Base-by-base conservation (phyloP, 2,888 invertebrate species). In the Myopa tessellatipennis region DNA sequence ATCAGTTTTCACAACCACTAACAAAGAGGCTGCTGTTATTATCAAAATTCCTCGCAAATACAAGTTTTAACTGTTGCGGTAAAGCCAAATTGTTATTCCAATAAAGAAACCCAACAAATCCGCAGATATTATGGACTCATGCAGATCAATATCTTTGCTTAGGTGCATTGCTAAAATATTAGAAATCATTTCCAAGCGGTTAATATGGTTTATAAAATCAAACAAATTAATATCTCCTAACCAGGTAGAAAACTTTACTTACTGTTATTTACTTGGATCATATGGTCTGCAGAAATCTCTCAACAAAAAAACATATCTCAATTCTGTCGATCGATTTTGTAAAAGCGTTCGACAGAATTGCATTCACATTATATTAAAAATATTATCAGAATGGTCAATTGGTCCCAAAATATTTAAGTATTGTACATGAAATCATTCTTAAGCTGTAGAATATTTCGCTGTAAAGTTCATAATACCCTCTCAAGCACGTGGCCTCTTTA, bases 121-220 rank as follows among this genome's bases (percentile, higher is more conserved):
- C 5, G 40, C 36, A 34, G 73, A 50, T 3, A 4, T 45, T 4
- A 16, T 76, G 0, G 26, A 55, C 4, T 71, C 76, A 3, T 76
- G 76, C 36, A 68, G 74, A 12, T 78, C 78, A 12, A 79, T 79
- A n/a, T 80, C 80, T 3, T 55, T 79, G 0, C 60, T 73, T 8
- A 26, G 50, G 1, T 79, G 79, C 38, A 14, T 76, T 12, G 63
- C 67, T 0, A 79, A 80, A 76, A n/a, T 67, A 10, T 16, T 80
- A 8, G 76, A 79, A 79, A 69, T 80, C 6, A 67, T 79, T 26
- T 71, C 73, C 5, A 72, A 50, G 8, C 58, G 78, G 16, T n/a
- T n/a, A n/a, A n/a, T n/a, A n/a, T n/a, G n/a, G n/a, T n/a, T n/a
- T n/a, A n/a, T n/a, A n/a, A n/a, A 38, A 26, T 69, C 55, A 50